A percentile compares a stretch with the other conserved stretches of the same genome.
phyloP scores from a whole-genome alignment of 2,797 vertebrate genomes.

The Otus scops region DNA sequence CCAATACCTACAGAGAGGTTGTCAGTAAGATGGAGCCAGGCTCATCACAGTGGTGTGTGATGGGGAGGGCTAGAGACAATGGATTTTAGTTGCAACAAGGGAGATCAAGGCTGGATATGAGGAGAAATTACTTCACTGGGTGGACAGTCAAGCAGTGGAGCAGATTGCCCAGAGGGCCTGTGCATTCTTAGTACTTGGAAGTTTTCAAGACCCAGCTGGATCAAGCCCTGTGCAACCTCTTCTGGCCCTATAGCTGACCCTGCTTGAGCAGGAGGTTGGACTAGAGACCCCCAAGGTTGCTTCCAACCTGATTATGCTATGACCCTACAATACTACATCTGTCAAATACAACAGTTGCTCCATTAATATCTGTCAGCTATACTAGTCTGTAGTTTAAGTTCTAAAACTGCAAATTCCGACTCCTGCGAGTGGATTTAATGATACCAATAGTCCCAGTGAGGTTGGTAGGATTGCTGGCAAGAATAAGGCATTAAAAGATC shows the following conservation, averaged over 20 bases:
- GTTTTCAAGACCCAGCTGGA: background rate
- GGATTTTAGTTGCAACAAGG: background rate
- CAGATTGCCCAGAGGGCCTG: background rate
- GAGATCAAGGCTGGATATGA: background rate
- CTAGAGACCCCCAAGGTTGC: background rate
- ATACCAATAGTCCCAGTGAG: slow-evolving; percentile 12
- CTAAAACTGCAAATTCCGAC: slow-evolving; percentile 2
- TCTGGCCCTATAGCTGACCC: background rate
- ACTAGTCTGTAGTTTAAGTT: background rate
- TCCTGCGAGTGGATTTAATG: background rate
- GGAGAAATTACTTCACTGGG: background rate
- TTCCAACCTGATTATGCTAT: background rate
- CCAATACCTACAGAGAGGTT: background rate
- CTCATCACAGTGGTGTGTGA: accelerated
- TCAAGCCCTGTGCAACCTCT: background rate
- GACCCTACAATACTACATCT: background rate
- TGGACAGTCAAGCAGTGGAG: background rate
- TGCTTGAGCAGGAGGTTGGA: background rate
- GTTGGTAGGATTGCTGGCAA: background rate
- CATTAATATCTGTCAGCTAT: background rate
- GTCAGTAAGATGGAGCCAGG: background rate
- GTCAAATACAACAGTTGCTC: background rate
- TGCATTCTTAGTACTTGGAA: background rate
- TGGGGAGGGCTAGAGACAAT: background rate
- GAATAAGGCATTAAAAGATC: slow-evolving; percentile 27